These are phyloP conservation scores for Fringilla coelebs DNA, from an alignment of 2,797 vertebrate species.

Conservation along the genomic window DNA sequence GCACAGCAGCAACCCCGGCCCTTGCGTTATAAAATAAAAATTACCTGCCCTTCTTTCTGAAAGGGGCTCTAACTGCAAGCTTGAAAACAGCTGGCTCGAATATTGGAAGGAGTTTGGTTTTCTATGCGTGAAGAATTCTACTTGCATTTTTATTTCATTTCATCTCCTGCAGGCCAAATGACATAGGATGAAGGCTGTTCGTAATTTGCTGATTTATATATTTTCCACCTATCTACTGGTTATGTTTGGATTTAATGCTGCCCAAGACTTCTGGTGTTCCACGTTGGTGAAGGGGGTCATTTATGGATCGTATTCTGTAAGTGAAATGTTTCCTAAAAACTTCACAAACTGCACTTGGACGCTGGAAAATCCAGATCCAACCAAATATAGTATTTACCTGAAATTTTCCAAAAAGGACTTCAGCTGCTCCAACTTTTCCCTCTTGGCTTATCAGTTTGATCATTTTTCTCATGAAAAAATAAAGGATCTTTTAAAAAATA, in stretches of 20 bases:
- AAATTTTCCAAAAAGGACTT: constrained; percentile 99
- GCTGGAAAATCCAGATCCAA: constrained; percentile 99
- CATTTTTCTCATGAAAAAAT: constrained; percentile 99
- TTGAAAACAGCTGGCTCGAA: constrained; percentile 79
- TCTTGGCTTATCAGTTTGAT: constrained; percentile 98
- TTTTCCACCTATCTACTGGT: constrained; percentile 99
- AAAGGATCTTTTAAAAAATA: constrained; percentile 95
- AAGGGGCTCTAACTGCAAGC: constrained; percentile 74
- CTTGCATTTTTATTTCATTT: constrained; percentile 84
- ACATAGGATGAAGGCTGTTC: constrained; percentile 99
- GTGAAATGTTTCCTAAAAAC: constrained; percentile 99
- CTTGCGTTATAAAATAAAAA: constrained; percentile 73
- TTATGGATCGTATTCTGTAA: constrained; percentile 99
- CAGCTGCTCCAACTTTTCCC: constrained; percentile 96
- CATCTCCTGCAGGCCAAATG: constrained; percentile 97
- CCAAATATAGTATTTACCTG: constrained; percentile 99
- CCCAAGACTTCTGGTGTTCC: constrained; percentile 99
- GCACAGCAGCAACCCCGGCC: constrained; percentile 83
- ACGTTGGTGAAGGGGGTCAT: constrained; percentile 99
- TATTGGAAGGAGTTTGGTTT: constrained; percentile 74
- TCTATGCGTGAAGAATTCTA: constrained; percentile 77
- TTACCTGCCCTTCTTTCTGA: constrained; percentile 76
- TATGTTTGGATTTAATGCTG: constrained; percentile 99
- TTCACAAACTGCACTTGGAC: constrained; percentile 99
- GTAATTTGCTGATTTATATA: constrained; percentile 99